Conservation (phyloP, 2,797 vertebrate genomes). For the Buphagus erythrorhynchus region DNA sequence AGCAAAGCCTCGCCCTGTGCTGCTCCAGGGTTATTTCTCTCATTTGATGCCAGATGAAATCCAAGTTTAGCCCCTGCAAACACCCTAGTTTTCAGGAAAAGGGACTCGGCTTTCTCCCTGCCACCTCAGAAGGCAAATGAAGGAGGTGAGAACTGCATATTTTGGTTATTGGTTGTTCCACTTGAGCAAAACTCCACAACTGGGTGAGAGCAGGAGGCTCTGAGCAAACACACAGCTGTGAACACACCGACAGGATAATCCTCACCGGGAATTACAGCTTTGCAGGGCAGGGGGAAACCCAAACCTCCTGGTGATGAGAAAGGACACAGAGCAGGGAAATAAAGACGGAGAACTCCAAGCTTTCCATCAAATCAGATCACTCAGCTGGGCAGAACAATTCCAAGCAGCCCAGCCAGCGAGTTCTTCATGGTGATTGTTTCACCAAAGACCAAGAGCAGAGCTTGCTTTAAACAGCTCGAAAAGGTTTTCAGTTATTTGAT, state of each 20-base stretch:
- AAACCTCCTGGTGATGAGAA: background rate
- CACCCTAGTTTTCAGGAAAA: background rate
- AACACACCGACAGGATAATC: background rate
- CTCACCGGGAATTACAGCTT: background rate
- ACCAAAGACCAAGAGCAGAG: background rate
- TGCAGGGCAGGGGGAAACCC: background rate
- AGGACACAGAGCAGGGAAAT: constrained; percentile 35
- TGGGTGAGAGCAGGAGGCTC: background rate
- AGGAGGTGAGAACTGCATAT: background rate
- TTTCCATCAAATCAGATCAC: background rate
- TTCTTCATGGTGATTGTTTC: background rate
- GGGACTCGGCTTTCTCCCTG: background rate
- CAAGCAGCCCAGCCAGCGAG: background rate
- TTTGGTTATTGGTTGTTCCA: constrained; percentile 30
- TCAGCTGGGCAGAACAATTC: background rate
- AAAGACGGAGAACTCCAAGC: background rate
- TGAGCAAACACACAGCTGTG: background rate
- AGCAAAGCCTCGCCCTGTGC: background rate
- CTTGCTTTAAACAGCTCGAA: background rate
- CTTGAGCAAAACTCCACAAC: background rate
- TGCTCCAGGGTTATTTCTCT: background rate
- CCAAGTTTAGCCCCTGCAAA: background rate
- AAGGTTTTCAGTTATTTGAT: background rate
- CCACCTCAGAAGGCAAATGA: background rate
- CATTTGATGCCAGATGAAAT: background rate